Base-by-base conservation (phyloP, 1,140 invertebrate genomes). In the Drosophila nikananu region DNA sequence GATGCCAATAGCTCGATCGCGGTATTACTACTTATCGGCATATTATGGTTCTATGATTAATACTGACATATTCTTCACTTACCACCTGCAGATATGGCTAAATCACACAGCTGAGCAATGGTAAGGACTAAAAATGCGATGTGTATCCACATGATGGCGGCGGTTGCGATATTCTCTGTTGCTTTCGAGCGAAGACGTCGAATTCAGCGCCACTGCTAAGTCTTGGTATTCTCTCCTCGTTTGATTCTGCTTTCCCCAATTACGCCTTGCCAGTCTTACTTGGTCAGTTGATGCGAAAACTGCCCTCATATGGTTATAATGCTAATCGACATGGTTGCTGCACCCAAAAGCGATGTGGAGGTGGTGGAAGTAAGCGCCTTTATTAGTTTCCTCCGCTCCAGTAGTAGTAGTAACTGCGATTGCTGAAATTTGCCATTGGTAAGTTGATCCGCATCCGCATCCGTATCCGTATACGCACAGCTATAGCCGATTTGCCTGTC, bases 131-230 rank as follows among this genome's bases (percentile, higher is more conserved):
- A 51, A 51, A 65, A 72, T 41, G 63, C 70, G 63, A 81, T 44
- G 57, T 67, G 64, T 66, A 72, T 89, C 81, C 84, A 84, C 84
- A 89, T 89, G 77, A 76, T 79, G 84, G 72, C 70, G 84, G 72
- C 70, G 74, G 63, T 63, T 84, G 74, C 44, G 32, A 42, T 70
- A 52, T 60, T 72, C 42, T 55, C 10, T 57, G 54, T 57, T 67
- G 54, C 35, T 63, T 52, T 55, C 76, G 49, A 48, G 41, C 57
- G 72, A 62, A 54, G 66, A 49, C 49, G 46, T 70, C 66, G n/a
- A 70, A 52, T 51, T 49, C 63, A 68, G 66, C 63, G 32, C 61
- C 68, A 58, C 27, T 64, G 59, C 25, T 64, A 60, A 73, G 74
- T 77, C 76, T 79, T 67, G 35, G 66, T 72, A 37, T 37, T 67